Conservation (phyloP, 2,888 invertebrate species). For the Patella caerulea region DNA sequence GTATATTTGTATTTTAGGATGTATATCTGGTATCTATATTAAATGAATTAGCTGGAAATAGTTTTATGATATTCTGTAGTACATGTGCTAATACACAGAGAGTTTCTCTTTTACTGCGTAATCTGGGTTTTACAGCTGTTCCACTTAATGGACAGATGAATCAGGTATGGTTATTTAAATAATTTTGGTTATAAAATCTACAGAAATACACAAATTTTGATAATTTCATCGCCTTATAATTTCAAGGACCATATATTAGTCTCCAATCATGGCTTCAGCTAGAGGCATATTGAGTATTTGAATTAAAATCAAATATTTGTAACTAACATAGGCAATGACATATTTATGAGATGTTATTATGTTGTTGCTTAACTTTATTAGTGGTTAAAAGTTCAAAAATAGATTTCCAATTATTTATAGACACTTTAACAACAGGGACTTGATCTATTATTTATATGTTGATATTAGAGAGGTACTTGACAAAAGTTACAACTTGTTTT, state of each 20-base stretch:
- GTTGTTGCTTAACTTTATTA: too few species aligned
- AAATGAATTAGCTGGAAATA: slow-evolving; percentile 94
- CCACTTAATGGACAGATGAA: slow-evolving; percentile 99
- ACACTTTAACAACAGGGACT: too few species aligned
- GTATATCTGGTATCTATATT: slow-evolving; percentile 95
- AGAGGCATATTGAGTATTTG: too few species aligned
- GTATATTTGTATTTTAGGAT: slow-evolving; percentile 77
- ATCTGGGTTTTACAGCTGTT: slow-evolving; percentile 92
- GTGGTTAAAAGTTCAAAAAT: too few species aligned
- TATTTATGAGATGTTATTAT: too few species aligned
- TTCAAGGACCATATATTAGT: too few species aligned
- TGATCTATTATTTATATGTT: too few species aligned
- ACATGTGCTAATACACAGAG: slow-evolving; percentile 94
- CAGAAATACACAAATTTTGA: background rate
- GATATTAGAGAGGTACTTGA: too few species aligned
- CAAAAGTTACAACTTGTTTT: slow-evolving; percentile 29
- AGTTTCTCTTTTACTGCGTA: slow-evolving; percentile 88
- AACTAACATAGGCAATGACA: too few species aligned
- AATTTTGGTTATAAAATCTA: background rate
- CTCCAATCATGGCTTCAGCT: background rate
- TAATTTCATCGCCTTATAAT: too few species aligned
- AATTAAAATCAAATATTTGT: too few species aligned
- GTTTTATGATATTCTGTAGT: slow-evolving; percentile 96
- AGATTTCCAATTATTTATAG: too few species aligned
- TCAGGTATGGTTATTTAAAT: slow-evolving; percentile 75